phyloP scores from a whole-genome alignment of 2,888 invertebrate genomes.

The Cyrtodaria siliqua region DNA sequence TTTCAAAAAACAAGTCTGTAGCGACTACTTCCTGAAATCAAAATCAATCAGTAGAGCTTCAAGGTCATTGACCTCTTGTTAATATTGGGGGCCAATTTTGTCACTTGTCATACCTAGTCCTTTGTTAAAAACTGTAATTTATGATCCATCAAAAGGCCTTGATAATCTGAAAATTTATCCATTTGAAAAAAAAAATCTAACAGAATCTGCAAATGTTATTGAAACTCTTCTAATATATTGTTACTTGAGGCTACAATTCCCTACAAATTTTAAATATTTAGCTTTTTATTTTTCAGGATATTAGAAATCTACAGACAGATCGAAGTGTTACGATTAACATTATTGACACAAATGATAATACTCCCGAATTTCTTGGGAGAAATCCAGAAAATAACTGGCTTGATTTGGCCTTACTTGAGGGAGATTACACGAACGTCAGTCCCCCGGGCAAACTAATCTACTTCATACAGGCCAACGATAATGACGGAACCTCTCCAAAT shows the following conservation, averaged over 20 bases:
- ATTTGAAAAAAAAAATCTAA: no score
- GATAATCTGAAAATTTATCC: no score
- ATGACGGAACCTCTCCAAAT: conserved; percentile 46
- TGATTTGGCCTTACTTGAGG: conserved; percentile 33
- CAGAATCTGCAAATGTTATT: no score
- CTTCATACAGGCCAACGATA: conserved; percentile 47
- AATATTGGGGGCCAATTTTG: no score
- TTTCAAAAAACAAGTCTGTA: no score
- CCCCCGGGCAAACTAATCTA: conserved; percentile 16
- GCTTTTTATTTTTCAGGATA: conserved; percentile 26
- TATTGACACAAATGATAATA: conserved; percentile 41
- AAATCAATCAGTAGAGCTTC: no score
- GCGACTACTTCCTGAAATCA: no score
- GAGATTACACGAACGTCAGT: conserved; percentile 20
- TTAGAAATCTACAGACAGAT: conserved; percentile 16
- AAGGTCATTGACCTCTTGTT: no score
- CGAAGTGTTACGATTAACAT: conserved; percentile 33
- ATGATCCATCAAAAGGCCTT: no score
- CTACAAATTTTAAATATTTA: background rate
- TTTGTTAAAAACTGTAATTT: no score
- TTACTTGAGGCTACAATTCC: no score
- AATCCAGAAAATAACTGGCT: conserved; percentile 23
- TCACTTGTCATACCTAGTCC: no score
- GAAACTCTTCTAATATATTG: background rate
- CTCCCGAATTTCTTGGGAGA: conserved; percentile 27